phyloP scores from a whole-genome alignment of 2,888 invertebrate species.

The Acleris holmiana region DNA sequence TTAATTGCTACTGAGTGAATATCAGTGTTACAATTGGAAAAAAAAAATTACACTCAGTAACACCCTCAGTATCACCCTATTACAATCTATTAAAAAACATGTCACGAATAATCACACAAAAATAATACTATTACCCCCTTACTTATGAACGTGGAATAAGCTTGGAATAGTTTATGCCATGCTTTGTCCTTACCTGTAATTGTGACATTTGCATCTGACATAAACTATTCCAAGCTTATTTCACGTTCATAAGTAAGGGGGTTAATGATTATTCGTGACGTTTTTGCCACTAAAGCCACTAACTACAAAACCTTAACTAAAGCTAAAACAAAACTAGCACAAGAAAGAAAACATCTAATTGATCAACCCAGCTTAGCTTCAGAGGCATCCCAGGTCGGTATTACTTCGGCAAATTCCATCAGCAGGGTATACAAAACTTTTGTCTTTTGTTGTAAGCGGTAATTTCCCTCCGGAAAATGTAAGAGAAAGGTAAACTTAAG shows the following conservation, averaged over 20 bases:
- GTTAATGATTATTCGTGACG: too few relatives aligned
- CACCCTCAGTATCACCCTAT: too few relatives aligned
- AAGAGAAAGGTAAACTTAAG: conserved; percentile 20
- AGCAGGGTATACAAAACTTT: conserved; percentile 19
- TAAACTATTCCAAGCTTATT: too few relatives aligned
- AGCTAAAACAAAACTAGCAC: background rate
- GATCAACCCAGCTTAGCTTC: conserved; percentile 21
- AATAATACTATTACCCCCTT: too few relatives aligned
- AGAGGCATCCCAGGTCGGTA: conserved; percentile 12
- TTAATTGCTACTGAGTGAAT: too few relatives aligned
- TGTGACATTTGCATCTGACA: too few relatives aligned
- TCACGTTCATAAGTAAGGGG: too few relatives aligned
- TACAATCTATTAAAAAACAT: background rate
- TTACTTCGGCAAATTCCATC: conserved; percentile 30
- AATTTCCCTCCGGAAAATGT: conserved; percentile 28
- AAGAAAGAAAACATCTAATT: conserved; percentile 17
- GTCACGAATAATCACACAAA: background rate
- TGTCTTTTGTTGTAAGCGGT: conserved; percentile 12
- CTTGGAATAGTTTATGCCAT: too few relatives aligned
- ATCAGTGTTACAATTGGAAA: too few relatives aligned
- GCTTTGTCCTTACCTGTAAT: too few relatives aligned
- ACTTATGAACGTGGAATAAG: too few relatives aligned
- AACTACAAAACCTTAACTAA: background rate
- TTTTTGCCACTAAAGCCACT: conserved; percentile 2
- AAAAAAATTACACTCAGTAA: too few relatives aligned